Evolutionary conservation across 2,113 vertebrate species (phyloP).

Genomic region (Cacatua alba): DNA sequence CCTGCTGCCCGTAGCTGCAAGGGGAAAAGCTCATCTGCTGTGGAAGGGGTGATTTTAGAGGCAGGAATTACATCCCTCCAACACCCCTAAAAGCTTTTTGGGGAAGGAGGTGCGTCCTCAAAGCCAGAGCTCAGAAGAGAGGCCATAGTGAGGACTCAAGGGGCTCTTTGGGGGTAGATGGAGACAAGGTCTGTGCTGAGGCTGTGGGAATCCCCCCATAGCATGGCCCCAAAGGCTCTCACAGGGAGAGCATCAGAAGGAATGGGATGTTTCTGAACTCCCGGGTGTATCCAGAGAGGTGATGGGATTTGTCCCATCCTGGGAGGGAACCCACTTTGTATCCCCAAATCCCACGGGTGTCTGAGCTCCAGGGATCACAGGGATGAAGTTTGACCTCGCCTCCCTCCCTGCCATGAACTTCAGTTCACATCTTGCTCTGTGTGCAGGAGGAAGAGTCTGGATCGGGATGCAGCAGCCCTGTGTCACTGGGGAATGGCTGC

Average conservation of each 20-base stretch:
- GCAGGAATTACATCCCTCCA: neutral
- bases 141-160: neutral
- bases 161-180: neutral
- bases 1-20: neutral
- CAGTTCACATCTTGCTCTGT: neutral
- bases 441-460: neutral
- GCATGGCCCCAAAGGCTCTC: neutral
- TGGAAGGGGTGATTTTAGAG: neutral
- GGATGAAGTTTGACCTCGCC: neutral
- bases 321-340: rapidly evolving
- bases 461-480: rapidly evolving
- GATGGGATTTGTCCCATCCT: neutral
- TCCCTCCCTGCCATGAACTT: rapidly evolving
- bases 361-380: neutral
- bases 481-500: neutral
- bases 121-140: neutral
- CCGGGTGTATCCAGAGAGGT: neutral
- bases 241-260: neutral
- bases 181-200: neutral
- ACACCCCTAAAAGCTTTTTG: neutral
- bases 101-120: neutral
- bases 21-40: neutral
- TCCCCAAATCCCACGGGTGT: neutral
- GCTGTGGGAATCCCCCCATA: neutral
- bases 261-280: neutral